Base-by-base conservation (phyloP, 2,888 invertebrate genomes). In the Noctua comes region DNA sequence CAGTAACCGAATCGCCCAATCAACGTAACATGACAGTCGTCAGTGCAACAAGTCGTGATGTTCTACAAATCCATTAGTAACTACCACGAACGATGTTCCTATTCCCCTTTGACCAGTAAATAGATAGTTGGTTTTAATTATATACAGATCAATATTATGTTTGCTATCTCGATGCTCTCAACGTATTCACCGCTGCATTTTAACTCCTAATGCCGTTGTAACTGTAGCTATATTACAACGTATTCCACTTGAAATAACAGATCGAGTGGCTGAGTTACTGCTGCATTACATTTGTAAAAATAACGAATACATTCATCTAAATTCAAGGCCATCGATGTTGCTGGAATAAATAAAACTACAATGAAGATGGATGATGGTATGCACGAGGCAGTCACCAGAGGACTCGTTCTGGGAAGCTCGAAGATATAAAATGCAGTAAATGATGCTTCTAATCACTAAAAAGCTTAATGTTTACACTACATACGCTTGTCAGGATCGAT, bases 361-460 rank as follows among this genome's bases (percentile, higher is more conserved):
- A 93, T 96, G 95, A 91, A 88, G 85, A 94, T 96, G 95, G 89
- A 94, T 95, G 95, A 93, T 93, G 90, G 88, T 91, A 91, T 91
- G 90, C 89, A 92, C 92, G 92, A 94, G 91, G 90, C 91, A 90
- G 87, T 93, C 93, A 88, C 93, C 93, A 93, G 93, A 92, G 92
- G 92, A 93, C 90, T 91, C 88, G 84, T 88, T 92, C 93, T 93
- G 92, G 92, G 92, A 93, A 92, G 91, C 91, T 94, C 92, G 89
- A 89, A 91, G 88, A 89, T 91, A 91, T 91, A 91, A 90, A 91
- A 95, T 95, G 93, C 93, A 92, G 87, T 92, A 91, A 87, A 94
- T 95, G 95, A 96, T 95, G 94, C 92, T 89, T 94, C 96, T 96
- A 96, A 92, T 89, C 81, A 92, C 96, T 96, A 96, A 95, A 92